Conservation (phyloP, 2,797 vertebrate genomes). For the Chrysocyon brachyurus region DNA sequence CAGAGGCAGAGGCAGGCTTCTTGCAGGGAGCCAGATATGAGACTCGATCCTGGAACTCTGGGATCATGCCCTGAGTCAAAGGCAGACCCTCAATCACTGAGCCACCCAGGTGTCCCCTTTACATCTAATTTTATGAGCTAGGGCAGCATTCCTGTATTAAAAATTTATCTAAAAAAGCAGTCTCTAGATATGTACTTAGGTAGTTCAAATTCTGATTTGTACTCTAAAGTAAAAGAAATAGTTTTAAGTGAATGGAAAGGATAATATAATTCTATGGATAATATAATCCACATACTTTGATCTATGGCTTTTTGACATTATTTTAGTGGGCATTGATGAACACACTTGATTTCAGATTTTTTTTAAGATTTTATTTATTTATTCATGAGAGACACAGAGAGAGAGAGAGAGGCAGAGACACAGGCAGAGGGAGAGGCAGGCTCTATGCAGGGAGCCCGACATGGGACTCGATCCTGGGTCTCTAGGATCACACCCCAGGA, state of each 20-base stretch:
- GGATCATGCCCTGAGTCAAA: too few species aligned
- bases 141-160: not conserved
- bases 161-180: not conserved
- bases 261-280: not conserved
- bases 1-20: too few species aligned
- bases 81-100: too few species aligned
- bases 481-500: too few species aligned
- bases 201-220: not conserved
- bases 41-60: too few species aligned
- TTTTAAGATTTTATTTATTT: not conserved
- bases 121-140: conserved; percentile 17
- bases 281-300: not conserved
- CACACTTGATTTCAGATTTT: conserved; percentile 34
- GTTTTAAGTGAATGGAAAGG: conserved; percentile 36
- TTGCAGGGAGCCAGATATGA: too few species aligned
- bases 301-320: not conserved
- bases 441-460: too few species aligned
- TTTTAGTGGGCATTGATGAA: conserved; percentile 35
- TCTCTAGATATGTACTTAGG: not conserved
- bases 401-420: too few species aligned
- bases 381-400: too few species aligned
- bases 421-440: too few species aligned
- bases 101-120: not conserved
- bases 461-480: too few species aligned
- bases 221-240: not conserved